A percentile compares a stretch with the other conserved stretches of the same genome.
phyloP scores from a whole-genome alignment of 2,797 vertebrate species.

The Cynopterus sphinx region DNA sequence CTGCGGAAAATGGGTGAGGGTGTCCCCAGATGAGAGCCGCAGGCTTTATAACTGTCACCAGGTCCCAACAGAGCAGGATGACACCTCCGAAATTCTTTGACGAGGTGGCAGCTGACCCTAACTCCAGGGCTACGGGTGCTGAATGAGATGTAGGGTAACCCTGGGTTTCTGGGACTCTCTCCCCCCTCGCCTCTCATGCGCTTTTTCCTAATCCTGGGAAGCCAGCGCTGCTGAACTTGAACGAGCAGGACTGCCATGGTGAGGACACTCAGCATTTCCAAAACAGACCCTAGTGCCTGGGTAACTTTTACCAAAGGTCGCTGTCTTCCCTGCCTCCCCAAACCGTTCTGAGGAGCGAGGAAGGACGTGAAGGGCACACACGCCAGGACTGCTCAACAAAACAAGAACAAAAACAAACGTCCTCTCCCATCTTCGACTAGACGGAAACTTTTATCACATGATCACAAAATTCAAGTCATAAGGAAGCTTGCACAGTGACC shows the following conservation, averaged over 20 bases:
- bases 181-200: not conserved
- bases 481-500: slow-evolving; percentile 76
- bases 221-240: accelerated
- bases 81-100: not conserved
- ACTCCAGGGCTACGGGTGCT: accelerated
- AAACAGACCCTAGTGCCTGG: accelerated
- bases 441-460: slow-evolving; percentile 66
- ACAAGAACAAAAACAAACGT: slow-evolving; percentile 30
- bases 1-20: not conserved
- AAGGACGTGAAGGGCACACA: slow-evolving; percentile 61
- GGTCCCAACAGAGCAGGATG: slow-evolving; percentile 51
- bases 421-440: not conserved
- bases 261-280: accelerated
- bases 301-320: not conserved
- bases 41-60: not conserved
- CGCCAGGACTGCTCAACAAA: not conserved
- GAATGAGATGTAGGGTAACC: accelerated
- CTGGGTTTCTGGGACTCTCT: accelerated
- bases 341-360: not conserved
- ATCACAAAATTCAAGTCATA: slow-evolving; percentile 74
- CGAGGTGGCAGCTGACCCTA: not conserved
- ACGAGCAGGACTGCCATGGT: accelerated
- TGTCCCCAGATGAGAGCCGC: not conserved
- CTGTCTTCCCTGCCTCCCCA: not conserved
- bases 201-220: not conserved